A percentile compares a stretch with the other conserved stretches of the same genome.
Conservation (phyloP, 2,797 vertebrate species). For the Onychomys leucogaster region DNA sequence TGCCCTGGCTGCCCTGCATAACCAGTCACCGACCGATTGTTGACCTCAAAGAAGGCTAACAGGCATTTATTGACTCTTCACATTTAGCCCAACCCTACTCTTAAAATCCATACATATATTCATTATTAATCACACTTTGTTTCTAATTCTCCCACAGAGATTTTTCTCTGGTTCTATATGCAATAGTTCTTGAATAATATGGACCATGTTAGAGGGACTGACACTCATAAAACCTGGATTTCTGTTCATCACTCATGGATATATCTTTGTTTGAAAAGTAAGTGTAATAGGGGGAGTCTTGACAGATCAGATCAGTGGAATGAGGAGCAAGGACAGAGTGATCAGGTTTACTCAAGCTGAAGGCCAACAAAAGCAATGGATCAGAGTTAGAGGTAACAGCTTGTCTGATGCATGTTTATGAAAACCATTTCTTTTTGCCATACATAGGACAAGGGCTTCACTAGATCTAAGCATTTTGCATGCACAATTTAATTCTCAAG, state of each 20-base stretch:
- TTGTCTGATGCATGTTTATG: background rate
- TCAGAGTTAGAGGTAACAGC: background rate
- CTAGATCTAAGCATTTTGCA: background rate
- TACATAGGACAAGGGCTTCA: background rate
- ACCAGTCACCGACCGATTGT: conserved; percentile 44
- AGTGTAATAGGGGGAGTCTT: background rate
- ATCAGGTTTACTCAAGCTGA: background rate
- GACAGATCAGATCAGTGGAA: background rate
- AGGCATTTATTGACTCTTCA: conserved; percentile 81
- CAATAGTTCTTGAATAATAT: background rate
- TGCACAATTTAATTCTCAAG: background rate
- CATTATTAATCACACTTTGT: conserved; percentile 75
- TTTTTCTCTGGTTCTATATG: conserved; percentile 2
- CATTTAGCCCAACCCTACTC: conserved; percentile 75
- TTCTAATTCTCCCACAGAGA: conserved; percentile 65
- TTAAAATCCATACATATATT: conserved; percentile 78
- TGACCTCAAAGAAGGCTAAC: conserved; percentile 79
- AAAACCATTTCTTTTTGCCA: background rate
- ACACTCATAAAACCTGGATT: background rate
- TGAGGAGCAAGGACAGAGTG: background rate
- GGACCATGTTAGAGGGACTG: background rate
- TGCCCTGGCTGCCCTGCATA: conserved; percentile 35
- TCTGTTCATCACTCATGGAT: background rate
- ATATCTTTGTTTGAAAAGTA: background rate
- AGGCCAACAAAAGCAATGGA: background rate